Evolutionary conservation across 2,888 invertebrate species (phyloP), one percentile per base, ranked within the genome.

Genomic region (Ochropacha duplaris): DNA sequence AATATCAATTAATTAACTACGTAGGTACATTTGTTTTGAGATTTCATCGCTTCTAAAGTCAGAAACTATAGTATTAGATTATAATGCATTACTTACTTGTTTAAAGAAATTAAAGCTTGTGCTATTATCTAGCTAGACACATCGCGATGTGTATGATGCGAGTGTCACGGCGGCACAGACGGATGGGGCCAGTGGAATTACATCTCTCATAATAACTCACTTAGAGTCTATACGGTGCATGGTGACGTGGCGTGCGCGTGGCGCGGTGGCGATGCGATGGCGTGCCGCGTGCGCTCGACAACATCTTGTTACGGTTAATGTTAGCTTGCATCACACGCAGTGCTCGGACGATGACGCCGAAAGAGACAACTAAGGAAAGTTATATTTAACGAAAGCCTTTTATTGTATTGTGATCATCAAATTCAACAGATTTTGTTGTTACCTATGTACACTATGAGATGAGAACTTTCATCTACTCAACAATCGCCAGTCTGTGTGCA

Each of bases 281-380:
- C 49, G 52, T 57, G 59, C 51, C 51, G 26, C 58, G 61, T 58
- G 65, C 62, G 62, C 65, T 61, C 54, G 50, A 54, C 57, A 54
- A 49, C 66, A 58, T 69, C 61, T 72, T 75, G 76, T 76, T 78
- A 84, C 78, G 72, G 74, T 71, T 75, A 71, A 69, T 69, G 74
- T 76, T 72, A 68, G 70, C 74, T 80, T 76, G 76, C 77, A 74
- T 79, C 74, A 77, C 77, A 74, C 76, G 69, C 76, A 74, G 57
- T 54, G 61, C 64, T 64, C 68, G 70, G 65, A 73, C 72, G 76
- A 74, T 79, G 80, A 78, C 75, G 77, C 73, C 63, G 73, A 76
- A 74, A 79, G 76, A 81, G 76, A 79, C 75, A 76, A 78, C 78
- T 67, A 66, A 79, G 70, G 78, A 82, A 84, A 82, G 74, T 79